phyloP scores from a whole-genome alignment of 2,888 invertebrate species.

The Eupithecia exiguata region DNA sequence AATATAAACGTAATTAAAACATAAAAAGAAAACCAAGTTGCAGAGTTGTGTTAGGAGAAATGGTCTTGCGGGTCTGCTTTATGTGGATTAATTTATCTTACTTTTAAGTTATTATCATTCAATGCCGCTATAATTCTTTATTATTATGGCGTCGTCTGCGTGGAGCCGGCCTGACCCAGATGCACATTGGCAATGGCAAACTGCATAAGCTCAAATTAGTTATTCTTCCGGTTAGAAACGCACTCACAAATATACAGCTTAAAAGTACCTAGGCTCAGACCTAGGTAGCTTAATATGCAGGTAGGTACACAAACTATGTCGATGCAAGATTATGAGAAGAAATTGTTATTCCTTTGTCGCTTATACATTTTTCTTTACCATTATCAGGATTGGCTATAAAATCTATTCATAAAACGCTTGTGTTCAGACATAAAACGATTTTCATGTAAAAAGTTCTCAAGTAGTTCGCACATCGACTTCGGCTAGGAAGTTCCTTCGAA shows the following conservation, averaged over 20 bases:
- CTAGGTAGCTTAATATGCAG: not conserved
- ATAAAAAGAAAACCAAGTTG: not conserved
- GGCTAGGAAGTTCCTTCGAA: slow-evolving; percentile 40
- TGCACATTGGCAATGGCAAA: slow-evolving; percentile 44
- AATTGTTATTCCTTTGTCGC: not conserved
- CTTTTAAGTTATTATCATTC: not conserved
- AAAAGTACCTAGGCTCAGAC: not conserved
- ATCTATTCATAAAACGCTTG: slow-evolving; percentile 34
- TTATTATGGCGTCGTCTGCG: slow-evolving; percentile 45
- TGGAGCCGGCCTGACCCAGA: slow-evolving; percentile 60
- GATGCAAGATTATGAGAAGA: not conserved
- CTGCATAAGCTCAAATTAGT: slow-evolving; percentile 46
- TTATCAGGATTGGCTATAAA: slow-evolving; percentile 15
- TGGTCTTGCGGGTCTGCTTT: not conserved
- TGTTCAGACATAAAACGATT: slow-evolving; percentile 55
- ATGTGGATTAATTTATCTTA: not conserved
- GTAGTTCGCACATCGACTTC: slow-evolving; percentile 48
- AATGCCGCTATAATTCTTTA: not conserved
- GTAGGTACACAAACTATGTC: not conserved
- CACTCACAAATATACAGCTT: not conserved
- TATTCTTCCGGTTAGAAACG: slow-evolving; percentile 38
- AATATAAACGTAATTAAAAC: not conserved
- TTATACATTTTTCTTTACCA: not conserved
- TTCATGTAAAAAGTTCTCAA: slow-evolving; percentile 58
- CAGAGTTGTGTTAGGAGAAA: not conserved